Base-by-base conservation (phyloP, 1,140 invertebrate species). In the Heliothis virescens region DNA sequence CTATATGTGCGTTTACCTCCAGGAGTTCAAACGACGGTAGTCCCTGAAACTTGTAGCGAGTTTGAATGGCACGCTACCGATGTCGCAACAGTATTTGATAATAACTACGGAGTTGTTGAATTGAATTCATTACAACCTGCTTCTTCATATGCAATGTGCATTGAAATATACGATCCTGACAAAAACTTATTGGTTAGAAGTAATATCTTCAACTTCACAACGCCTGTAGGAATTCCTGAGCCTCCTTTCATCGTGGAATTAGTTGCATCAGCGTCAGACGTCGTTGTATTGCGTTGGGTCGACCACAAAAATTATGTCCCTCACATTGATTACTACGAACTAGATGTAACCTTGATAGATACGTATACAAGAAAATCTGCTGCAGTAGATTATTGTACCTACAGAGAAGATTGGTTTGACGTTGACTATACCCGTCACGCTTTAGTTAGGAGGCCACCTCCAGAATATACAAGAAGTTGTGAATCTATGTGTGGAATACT, bases 401-500 rank as follows among this genome's bases (percentile, higher is more conserved):
- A 79, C 26, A 82, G 52, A 60, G 81, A 87, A 47, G 85, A 88
- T 57, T 78, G 83, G 12, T 62, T 84, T 65, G 89, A 92, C 60
- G 78, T 85, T 57, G 91, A 93, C 60, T 86, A 86, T 80, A 84
- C 87, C 57, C 82, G 85, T n/a, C 93, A 94, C 74, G 91, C 89
- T 1, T 82, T 91, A 69, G 89, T 93, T 1, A 88, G 87, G 82
- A 89, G 87, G 82, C 89, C 93, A 5, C 93, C 93, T n/a, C 81
- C 83, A 34, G 86, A 92, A 60, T 94, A 94, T 81, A 87, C 86
- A 26, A 90, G 79, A 79, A 85, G 87, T 11, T 94, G 93, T 80
- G 91, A 93, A 81, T 90, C 90, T 7, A 93, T 89, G 88, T 94
- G 93, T 79, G 91, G 91, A 1, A 78, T 93, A 5, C 63, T 92